A percentile compares a stretch with the other conserved stretches of the same genome.
phyloP scores from a whole-genome alignment of 2,888 invertebrate species.

The Hirtodrosophila alboralis region DNA sequence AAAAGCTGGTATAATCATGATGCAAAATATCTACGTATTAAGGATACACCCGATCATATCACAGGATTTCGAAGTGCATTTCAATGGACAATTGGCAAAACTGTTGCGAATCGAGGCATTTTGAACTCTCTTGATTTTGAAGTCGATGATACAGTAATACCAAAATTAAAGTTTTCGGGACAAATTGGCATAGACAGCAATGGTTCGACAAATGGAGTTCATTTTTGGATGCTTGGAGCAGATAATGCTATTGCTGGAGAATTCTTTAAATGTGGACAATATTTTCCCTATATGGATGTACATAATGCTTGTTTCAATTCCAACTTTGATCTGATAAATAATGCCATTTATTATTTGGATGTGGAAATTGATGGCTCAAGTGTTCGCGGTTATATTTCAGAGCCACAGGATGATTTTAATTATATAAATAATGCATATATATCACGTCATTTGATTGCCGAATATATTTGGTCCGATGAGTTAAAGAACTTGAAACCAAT shows the following conservation, averaged over 20 bases:
- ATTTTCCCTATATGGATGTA: no score
- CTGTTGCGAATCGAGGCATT: background rate
- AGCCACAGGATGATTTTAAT: constrained; percentile 2
- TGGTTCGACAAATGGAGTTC: constrained; percentile 2
- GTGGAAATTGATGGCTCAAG: constrained; percentile 7
- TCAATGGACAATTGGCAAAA: constrained; percentile 23
- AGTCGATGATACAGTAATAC: constrained; percentile 1
- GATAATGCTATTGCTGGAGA: background rate
- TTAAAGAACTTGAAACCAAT: background rate
- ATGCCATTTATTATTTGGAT: constrained; percentile 26
- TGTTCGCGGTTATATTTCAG: constrained; percentile 12
- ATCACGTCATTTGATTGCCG: constrained; percentile 4
- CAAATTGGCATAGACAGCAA: constrained; percentile 15
- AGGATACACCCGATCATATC: no score
- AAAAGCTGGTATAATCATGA: no score
- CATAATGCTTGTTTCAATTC: constrained; percentile 4
- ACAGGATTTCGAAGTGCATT: constrained; percentile 17
- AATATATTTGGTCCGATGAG: background rate
- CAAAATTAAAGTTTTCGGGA: no score
- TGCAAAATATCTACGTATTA: background rate
- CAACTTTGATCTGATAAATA: constrained; percentile 6
- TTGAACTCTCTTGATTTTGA: no score
- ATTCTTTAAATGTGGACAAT: background rate
- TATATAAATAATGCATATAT: background rate
- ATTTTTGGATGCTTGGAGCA: background rate